Evolutionary conservation across 2,113 vertebrate species (phyloP).

Genomic region (Lynx canadensis): DNA sequence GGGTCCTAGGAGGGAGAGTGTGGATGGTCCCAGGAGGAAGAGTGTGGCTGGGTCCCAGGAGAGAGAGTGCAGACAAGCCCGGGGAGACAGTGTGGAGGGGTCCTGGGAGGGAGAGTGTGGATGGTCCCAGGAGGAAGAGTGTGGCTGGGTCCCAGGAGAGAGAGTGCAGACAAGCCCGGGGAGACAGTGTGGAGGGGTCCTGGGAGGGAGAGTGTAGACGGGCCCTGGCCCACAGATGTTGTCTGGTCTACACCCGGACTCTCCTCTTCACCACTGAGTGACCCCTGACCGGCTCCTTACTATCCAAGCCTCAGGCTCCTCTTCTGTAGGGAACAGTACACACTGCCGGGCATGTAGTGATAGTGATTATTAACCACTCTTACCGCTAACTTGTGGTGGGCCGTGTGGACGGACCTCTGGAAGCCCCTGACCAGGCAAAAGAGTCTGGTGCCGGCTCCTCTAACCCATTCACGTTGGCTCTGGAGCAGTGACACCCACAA

Average conservation of each 20-base stretch:
- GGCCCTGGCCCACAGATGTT: not conserved
- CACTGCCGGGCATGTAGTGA: not conserved
- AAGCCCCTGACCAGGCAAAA: not conserved
- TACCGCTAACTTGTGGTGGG: not conserved
- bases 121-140: too few relatives aligned
- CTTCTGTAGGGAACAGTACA: not conserved
- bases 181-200: too few relatives aligned
- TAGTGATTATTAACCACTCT: not conserved
- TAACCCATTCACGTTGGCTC: not conserved
- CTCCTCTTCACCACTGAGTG: not conserved
- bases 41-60: accelerated
- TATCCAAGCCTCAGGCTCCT: not conserved
- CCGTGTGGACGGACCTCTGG: too few relatives aligned
- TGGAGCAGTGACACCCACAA: not conserved
- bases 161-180: too few relatives aligned
- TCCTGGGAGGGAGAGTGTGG: not conserved
- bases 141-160: accelerated
- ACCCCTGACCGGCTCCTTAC: not conserved
- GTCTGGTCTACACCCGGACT: not conserved
- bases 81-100: too few relatives aligned
- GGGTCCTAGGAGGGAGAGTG: too few relatives aligned
- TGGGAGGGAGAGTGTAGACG: not conserved
- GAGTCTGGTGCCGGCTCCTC: not conserved
- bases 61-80: too few relatives aligned
- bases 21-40: too few relatives aligned